Evolutionary conservation across 1,140 invertebrate species (phyloP).

Genomic region (Drosophila oshimai): DNA sequence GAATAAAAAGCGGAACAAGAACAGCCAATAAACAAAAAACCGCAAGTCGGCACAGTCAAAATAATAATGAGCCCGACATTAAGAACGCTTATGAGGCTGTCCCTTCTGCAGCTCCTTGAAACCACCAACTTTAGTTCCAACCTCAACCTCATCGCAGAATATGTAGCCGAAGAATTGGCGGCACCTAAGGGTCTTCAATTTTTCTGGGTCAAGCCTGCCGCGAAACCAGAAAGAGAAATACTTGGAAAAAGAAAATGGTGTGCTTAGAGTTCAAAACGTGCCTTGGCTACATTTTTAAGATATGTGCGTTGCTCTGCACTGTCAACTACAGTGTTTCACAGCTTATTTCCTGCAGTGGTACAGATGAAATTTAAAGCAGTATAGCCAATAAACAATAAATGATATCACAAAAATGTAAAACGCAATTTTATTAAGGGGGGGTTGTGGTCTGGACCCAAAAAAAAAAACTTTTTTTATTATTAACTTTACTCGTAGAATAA

Average conservation of each 20-base stretch:
- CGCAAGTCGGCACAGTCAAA: conserved; percentile 70
- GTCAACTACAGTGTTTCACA: too few relatives aligned
- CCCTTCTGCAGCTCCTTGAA: conserved; percentile 33
- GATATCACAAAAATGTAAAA: too few relatives aligned
- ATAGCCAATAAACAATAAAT: too few relatives aligned
- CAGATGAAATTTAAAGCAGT: too few relatives aligned
- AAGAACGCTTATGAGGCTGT: conserved; percentile 69
- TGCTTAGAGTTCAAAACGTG: conserved; percentile 73
- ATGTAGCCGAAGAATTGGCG: conserved; percentile 16
- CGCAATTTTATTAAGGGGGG: too few relatives aligned
- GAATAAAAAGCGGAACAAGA: background rate
- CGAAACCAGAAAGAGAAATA: conserved; percentile 35
- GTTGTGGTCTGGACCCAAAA: too few relatives aligned
- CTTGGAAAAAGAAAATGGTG: conserved; percentile 9
- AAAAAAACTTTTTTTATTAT: too few relatives aligned
- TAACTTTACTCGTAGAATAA: too few relatives aligned
- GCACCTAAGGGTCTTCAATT: conserved; percentile 51
- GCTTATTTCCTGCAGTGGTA: too few relatives aligned
- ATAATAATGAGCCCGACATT: conserved; percentile 76
- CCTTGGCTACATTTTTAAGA: conserved; percentile 63
- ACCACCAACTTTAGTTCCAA: conserved; percentile 2
- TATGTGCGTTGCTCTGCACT: conserved; percentile 22
- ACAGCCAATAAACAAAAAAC: conserved; percentile 68
- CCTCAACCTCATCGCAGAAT: conserved; percentile 26
- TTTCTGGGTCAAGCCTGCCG: conserved; percentile 69